These are phyloP conservation scores for Parascotia fuliginaria DNA, from an alignment of 2,888 invertebrate species.

Conservation along the genomic window DNA sequence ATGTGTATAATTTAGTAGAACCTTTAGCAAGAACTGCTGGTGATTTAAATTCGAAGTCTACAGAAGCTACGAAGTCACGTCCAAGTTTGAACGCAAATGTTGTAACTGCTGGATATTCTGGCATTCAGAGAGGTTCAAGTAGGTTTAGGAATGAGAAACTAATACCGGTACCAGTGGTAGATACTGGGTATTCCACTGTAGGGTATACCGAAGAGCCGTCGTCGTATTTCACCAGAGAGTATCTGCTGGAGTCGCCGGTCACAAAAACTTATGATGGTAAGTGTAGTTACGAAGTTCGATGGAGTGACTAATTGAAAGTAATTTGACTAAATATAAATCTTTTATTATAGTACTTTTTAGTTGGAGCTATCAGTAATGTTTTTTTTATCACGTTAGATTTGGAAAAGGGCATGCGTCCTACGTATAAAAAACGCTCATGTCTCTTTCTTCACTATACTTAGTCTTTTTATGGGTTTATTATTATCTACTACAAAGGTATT, in stretches of 20 bases:
- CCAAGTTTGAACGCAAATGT: conserved; percentile 8
- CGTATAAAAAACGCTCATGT: too few species aligned
- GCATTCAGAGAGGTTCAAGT: conserved; percentile 21
- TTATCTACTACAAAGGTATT: too few species aligned
- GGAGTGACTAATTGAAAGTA: too few species aligned
- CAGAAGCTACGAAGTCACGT: conserved; percentile 24
- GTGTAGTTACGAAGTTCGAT: conserved; percentile 28
- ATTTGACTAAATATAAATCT: too few species aligned
- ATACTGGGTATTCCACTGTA: conserved; percentile 61
- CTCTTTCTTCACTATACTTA: too few species aligned
- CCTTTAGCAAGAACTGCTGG: conserved; percentile 24
- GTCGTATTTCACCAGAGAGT: conserved; percentile 76
- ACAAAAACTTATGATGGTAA: conserved; percentile 79
- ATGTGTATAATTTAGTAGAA: conserved; percentile 26
- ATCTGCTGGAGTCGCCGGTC: conserved; percentile 76
- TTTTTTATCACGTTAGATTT: too few species aligned
- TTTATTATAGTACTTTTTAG: too few species aligned
- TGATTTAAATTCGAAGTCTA: conserved; percentile 22
- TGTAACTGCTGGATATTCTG: conserved; percentile 26
- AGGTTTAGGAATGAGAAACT: conserved; percentile 49
- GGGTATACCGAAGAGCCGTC: conserved; percentile 69
- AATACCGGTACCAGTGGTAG: conserved; percentile 61
- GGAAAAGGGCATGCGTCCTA: too few species aligned
- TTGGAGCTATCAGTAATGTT: too few species aligned
- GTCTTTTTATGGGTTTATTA: too few species aligned